Percentiles rank a stretch among this genome's conserved stretches.
These are phyloP conservation scores for Drosophila parabipectinata DNA, from an alignment of 1,140 invertebrate genomes.

Conservation along the genomic window DNA sequence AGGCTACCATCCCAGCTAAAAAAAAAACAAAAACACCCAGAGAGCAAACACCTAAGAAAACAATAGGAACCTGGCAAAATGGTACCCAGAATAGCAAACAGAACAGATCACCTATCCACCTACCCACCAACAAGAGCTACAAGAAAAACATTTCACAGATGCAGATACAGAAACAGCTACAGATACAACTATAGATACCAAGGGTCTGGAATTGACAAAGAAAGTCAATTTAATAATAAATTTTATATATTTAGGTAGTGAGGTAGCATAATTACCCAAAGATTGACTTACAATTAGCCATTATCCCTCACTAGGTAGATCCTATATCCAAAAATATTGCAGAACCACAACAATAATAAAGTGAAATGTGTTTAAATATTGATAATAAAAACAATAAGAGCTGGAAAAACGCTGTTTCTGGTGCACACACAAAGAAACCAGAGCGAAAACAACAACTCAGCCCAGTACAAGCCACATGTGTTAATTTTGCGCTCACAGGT, in stretches of 20 bases:
- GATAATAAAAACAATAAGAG: conserved; percentile 63
- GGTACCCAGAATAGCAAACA: conserved; percentile 20
- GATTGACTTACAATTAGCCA: background rate
- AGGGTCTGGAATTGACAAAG: conserved; percentile 5
- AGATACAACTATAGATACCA: background rate
- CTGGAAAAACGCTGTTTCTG: conserved; percentile 50
- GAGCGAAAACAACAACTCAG: conserved; percentile 27
- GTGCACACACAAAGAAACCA: conserved; percentile 29
- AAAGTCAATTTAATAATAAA: conserved; percentile 28
- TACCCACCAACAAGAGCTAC: conserved; percentile 3
- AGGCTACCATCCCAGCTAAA: conserved; percentile 23
- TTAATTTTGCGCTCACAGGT: conserved; percentile 57
- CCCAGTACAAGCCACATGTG: conserved; percentile 54
- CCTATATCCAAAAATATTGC: conserved; percentile 11
- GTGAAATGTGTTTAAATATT: conserved; percentile 65
- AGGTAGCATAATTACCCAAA: no score
- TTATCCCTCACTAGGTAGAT: conserved; percentile 6
- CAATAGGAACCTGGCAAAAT: conserved; percentile 19
- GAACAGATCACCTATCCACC: conserved; percentile 19
- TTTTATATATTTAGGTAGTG: no score
- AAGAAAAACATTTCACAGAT: conserved; percentile 28
- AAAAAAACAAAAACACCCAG: conserved; percentile 41
- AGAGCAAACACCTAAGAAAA: conserved; percentile 68
- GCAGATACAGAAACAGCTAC: background rate
- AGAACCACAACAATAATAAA: conserved; percentile 40